A percentile compares a stretch with the other conserved stretches of the same genome.
phyloP scores from a whole-genome alignment of 2,797 vertebrate species.

The Sebastes taczanowskii region DNA sequence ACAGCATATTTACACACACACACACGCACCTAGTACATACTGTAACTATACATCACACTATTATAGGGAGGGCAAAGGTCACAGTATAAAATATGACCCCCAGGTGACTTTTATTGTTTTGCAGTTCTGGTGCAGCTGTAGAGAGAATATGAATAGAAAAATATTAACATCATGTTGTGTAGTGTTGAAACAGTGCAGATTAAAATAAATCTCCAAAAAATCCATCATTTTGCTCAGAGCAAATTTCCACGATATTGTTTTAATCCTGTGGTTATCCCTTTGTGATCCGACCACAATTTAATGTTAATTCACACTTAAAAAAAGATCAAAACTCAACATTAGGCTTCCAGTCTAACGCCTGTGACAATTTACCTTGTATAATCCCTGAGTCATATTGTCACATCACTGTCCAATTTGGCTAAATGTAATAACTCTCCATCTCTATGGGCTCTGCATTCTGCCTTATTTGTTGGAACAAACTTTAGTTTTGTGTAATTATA shows the following conservation, averaged over 20 bases:
- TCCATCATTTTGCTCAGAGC: not conserved
- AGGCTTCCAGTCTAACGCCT: not conserved
- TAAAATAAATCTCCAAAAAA: not conserved
- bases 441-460: constrained; percentile 86
- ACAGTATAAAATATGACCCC: not conserved
- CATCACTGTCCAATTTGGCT: constrained; percentile 81
- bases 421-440: constrained; percentile 87
- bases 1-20: not conserved
- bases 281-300: not conserved
- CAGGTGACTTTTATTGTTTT: not conserved
- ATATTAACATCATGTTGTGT: not conserved
- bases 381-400: constrained; percentile 48
- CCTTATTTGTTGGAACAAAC: constrained; percentile 85
- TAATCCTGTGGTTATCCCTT: not conserved
- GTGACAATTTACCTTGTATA: not conserved
- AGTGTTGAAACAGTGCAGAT: not conserved
- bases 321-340: not conserved
- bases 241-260: not conserved
- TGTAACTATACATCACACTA: not conserved
- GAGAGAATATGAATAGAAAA: not conserved
- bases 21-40: not conserved
- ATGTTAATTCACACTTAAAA: not conserved
- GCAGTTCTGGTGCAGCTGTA: not conserved
- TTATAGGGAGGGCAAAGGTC: constrained; percentile 10
- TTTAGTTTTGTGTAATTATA: constrained; percentile 14